Evolutionary conservation across 2,113 vertebrate species (phyloP).

Genomic region (Hepsetus odoe): DNA sequence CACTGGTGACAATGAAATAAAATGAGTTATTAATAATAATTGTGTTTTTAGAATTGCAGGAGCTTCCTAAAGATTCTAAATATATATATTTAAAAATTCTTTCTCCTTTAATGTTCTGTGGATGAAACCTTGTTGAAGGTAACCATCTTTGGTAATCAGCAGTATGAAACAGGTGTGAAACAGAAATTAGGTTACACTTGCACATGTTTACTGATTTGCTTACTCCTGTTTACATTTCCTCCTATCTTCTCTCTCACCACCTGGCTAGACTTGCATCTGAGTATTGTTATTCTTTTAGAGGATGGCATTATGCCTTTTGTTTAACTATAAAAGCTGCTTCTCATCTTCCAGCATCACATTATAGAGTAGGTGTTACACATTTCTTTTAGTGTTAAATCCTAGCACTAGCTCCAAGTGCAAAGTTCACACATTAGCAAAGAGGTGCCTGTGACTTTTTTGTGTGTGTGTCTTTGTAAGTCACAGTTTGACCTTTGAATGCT

Average conservation of each 20-base stretch:
- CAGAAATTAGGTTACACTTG: too few species aligned
- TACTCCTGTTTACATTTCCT: too few species aligned
- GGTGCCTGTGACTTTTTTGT: neutral
- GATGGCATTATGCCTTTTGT: neutral
- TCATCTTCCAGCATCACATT: neutral
- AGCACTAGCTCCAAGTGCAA: neutral
- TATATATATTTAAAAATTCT: too few species aligned
- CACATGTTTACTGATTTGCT: neutral
- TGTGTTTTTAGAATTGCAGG: too few species aligned
- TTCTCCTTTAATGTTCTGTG: too few species aligned
- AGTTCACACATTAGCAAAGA: neutral
- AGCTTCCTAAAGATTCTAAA: too few species aligned
- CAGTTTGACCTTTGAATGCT: neutral
- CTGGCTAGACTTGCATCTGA: slow-evolving; percentile 18
- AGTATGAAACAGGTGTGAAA: neutral
- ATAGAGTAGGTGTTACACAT: neutral
- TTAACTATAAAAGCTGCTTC: neutral
- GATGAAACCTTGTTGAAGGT: too few species aligned
- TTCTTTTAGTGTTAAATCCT: neutral
- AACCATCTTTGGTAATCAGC: neutral
- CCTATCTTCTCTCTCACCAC: neutral
- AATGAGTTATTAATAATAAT: too few species aligned
- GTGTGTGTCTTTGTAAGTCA: neutral
- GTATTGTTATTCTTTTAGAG: neutral
- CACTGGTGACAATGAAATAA: too few species aligned